Evolutionary conservation across 2,888 invertebrate genomes (phyloP), one percentile per base, ranked within the genome.

Genomic region (Himalopsyche anomala): DNA sequence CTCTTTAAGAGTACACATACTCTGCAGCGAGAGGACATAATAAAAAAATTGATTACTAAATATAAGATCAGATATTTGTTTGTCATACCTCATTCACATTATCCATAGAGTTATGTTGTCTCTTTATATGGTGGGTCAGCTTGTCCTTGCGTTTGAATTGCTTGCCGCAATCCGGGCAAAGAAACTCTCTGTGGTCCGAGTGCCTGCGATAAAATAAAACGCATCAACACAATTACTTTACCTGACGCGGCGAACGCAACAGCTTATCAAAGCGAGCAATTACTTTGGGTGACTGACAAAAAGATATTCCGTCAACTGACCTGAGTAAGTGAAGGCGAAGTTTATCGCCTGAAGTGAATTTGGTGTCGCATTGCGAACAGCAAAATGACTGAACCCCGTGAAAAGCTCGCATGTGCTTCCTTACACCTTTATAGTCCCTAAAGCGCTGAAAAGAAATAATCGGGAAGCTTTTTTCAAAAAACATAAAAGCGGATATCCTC

Each of bases 61-160:
- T 11, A 9, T 45, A 17, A 40, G 51, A 19, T 28, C 19, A 9
- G 15, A 45, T 54, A 55, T 69, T 55, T 45, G 45, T 9, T n/a
- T 36, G 11, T 56, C 83, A 36, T 42, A 81, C 84, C 81, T 84
- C 81, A 86, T 87, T 85, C n/a, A 87, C 88, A 90, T 93, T 93
- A 54, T 89, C 90, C 81, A 89, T 90, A 0, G 92, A 92, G 85
- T 94, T 94, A 90, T 96, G 96, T 92, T 95, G 94, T 85, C 95
- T 92, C 88, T 95, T 95, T 90, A 95, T 95, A 90, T 96, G 96
- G 89, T 96, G 96, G 89, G 95, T 95, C 82, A 96, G 91, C 90
- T 96, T 96, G 89, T 96, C 96, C 89, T 96, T 96, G 40, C 96
- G 93, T 90, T 96, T 96, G 90, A 96, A 97, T 90, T 95, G 95